These are phyloP conservation scores for Machimus rusticus DNA, from an alignment of 2,888 invertebrate species.

Conservation along the genomic window DNA sequence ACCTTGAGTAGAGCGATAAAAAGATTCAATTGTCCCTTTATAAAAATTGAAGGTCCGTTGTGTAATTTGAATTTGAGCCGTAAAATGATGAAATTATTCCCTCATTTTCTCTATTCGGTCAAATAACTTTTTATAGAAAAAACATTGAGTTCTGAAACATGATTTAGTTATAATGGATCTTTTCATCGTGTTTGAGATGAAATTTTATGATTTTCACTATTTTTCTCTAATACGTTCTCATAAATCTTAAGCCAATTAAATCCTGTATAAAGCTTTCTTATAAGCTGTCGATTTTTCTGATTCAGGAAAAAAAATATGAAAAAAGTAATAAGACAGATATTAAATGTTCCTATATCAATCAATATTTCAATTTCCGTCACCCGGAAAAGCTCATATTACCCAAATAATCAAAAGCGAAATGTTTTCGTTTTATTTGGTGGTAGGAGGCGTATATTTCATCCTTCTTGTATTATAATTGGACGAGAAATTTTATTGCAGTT, in stretches of 20 bases:
- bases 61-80: background rate
- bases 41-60: background rate
- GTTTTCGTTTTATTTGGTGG: background rate
- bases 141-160: background rate
- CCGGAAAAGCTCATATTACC: background rate
- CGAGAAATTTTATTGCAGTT: background rate
- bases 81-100: background rate
- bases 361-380: background rate
- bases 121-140: background rate
- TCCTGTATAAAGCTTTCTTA: background rate
- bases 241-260: background rate
- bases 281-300: background rate
- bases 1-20: background rate
- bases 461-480: background rate
- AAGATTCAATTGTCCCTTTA: background rate
- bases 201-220: background rate
- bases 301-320: background rate
- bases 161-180: background rate
- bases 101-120: background rate
- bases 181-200: background rate
- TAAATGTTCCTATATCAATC: background rate
- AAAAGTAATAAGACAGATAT: background rate
- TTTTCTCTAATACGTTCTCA: background rate
- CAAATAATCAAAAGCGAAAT: background rate
- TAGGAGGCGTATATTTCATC: background rate